Conservation (phyloP, 2,797 vertebrate species). For the Microctenopoma stevenorrisi region DNA sequence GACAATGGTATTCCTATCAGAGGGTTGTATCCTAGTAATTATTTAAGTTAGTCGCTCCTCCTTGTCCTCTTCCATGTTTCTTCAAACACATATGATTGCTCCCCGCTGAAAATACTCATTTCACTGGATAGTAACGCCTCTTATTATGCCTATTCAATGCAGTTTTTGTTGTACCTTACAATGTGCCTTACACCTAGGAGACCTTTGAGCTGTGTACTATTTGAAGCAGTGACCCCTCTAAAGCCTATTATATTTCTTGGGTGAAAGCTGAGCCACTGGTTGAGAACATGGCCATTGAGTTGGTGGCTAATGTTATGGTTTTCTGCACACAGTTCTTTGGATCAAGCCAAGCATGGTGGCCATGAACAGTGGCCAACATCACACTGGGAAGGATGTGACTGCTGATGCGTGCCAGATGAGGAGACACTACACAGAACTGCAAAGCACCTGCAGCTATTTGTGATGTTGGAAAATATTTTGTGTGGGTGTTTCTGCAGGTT, state of each 20-base stretch:
- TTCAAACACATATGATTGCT: constrained; percentile 53
- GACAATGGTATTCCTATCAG: constrained; percentile 29
- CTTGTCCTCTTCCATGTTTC: constrained; percentile 40
- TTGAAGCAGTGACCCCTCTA: constrained; percentile 51
- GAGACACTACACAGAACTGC: constrained; percentile 40
- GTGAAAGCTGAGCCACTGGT: constrained; percentile 41
- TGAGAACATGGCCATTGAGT: constrained; percentile 48
- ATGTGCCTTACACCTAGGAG: constrained; percentile 47
- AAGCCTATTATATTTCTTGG: constrained; percentile 55
- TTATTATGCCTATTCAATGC: constrained; percentile 67
- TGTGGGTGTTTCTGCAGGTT: constrained; percentile 20
- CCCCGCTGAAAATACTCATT: constrained; percentile 54
- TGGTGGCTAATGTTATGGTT: constrained; percentile 41
- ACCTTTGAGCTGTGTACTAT: constrained; percentile 46
- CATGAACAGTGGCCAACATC: constrained; percentile 57
- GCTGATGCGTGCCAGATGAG: constrained; percentile 75
- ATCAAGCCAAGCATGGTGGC: constrained; percentile 61
- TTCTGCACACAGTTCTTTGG: constrained; percentile 60
- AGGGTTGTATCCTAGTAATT: constrained; percentile 26
- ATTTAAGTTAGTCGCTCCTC: constrained; percentile 27
- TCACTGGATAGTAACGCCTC: constrained; percentile 60
- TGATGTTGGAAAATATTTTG: constrained; percentile 45
- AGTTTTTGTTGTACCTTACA: constrained; percentile 65
- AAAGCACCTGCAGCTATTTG: constrained; percentile 62
- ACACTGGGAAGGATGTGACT: constrained; percentile 70